Evolutionary conservation across 2,113 vertebrate genomes (phyloP).

Genomic region (Euleptes europaea): DNA sequence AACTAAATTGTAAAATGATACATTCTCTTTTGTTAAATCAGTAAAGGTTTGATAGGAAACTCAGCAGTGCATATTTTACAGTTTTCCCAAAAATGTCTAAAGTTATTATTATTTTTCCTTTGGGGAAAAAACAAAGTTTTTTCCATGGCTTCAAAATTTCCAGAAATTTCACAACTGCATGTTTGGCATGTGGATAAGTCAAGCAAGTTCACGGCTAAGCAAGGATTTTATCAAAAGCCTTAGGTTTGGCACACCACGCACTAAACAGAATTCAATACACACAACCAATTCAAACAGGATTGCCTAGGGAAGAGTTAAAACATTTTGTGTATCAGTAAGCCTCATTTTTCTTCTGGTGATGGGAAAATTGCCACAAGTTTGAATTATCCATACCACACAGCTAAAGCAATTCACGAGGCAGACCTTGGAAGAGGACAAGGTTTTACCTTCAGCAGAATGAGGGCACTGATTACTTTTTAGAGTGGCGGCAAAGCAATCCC

Average conservation of each 20-base stretch:
- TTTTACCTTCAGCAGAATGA: conserved; percentile 52
- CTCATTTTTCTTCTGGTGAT: conserved; percentile 38
- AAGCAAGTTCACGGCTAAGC: neutral
- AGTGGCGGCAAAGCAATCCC: conserved; percentile 53
- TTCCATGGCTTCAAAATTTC: no score
- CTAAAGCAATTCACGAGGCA: conserved; percentile 55
- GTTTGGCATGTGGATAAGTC: neutral
- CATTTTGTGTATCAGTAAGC: fast-evolving
- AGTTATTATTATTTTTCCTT: no score
- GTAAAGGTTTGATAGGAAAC: no score
- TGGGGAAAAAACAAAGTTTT: neutral
- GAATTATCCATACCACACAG: conserved; percentile 51
- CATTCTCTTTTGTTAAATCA: no score
- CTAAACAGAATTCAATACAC: neutral
- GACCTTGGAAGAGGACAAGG: conserved; percentile 60
- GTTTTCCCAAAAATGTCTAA: no score
- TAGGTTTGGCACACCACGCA: neutral
- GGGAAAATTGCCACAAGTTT: conserved; percentile 55
- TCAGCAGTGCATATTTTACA: no score
- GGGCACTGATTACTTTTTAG: conserved; percentile 41
- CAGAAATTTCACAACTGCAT: neutral
- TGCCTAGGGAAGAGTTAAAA: conserved; percentile 56
- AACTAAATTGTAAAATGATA: no score
- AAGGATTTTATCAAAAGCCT: neutral
- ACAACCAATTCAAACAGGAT: neutral